Base-by-base conservation (phyloP, 2,888 invertebrate genomes). In the Acleris cristana region DNA sequence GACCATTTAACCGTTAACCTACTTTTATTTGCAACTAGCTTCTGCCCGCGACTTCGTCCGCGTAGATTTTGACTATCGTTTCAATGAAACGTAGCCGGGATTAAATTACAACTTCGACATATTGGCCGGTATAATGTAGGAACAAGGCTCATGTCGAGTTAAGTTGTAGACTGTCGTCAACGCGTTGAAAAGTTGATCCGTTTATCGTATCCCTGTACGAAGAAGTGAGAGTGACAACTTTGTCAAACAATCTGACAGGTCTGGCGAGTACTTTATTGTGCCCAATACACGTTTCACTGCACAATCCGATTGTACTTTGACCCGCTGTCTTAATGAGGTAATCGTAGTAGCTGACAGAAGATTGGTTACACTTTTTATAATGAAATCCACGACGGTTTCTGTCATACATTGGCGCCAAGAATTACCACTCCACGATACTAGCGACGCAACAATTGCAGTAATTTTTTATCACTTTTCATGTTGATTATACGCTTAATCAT, bases 401-500 rank as follows among this genome's bases (percentile, higher is more conserved):
- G 44, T 23, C 21, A 23, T n/a, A 26, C n/a, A 10, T 3, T n/a
- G 48, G 26, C 48, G 48, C 48, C 45, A 45, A 16, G 45, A 58
- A 12, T 48, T 53, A 26, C 26, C 26, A 8, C 6, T 44, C 8
- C 23, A 44, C 16, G 16, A 56, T 16, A 44, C 12, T 21, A 26
- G n/a, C 57, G 51, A 23, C 55, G 60, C 60, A 65, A 60, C 55
- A 56, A 61, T 60, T 52, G 56, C n/a, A 61, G 61, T 69, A 59
- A 55, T 67, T 69, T 61, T 59, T 65, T 71, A 72, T 72, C 72
- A 70, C 67, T 75, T 73, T 72, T 71, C 69, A 60, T 70, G 59
- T 55, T 67, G 74, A 76, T 69, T 75, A 73, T 75, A 76, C 74
- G 71, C 78, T 76, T 76, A 76, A 78, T 82, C 79, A 81, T 78